phyloP scores from a whole-genome alignment of 2,797 vertebrate genomes.

The Girardinus metallicus region DNA sequence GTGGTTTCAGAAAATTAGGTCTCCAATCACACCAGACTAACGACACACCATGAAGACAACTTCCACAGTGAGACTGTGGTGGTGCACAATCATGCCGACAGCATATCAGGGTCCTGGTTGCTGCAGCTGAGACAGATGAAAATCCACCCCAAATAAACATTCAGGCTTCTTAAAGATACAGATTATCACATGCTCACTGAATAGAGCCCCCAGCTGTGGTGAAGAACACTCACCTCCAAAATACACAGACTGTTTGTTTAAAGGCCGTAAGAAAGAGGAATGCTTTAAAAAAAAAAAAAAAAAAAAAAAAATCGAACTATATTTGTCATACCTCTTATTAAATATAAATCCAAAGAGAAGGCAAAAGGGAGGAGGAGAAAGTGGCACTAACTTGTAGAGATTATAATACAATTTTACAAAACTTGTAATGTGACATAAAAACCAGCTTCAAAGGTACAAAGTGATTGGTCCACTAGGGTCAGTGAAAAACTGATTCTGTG shows the following conservation, averaged over 20 bases:
- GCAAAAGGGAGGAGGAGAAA: too few relatives aligned
- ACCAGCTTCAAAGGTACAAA: too few relatives aligned
- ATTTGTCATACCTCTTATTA: background rate
- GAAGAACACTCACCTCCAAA: background rate
- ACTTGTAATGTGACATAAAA: background rate
- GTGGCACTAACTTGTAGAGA: background rate
- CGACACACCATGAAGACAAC: background rate
- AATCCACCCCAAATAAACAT: background rate
- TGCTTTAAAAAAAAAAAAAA: background rate
- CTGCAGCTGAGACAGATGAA: background rate
- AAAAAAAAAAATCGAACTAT: background rate
- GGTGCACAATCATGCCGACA: background rate
- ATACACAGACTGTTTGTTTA: background rate
- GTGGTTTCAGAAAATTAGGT: background rate
- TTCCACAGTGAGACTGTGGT: background rate
- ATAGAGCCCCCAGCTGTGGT: background rate
- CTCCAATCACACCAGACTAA: background rate
- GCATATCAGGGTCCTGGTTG: background rate
- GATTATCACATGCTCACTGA: background rate
- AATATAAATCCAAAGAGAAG: background rate
- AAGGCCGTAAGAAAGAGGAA: background rate
- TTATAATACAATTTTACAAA: background rate
- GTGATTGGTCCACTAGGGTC: background rate
- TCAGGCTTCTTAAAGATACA: background rate
- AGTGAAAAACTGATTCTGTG: background rate